These are phyloP conservation scores for Tapera naevia DNA, from an alignment of 2,797 vertebrate species.

Conservation along the genomic window DNA sequence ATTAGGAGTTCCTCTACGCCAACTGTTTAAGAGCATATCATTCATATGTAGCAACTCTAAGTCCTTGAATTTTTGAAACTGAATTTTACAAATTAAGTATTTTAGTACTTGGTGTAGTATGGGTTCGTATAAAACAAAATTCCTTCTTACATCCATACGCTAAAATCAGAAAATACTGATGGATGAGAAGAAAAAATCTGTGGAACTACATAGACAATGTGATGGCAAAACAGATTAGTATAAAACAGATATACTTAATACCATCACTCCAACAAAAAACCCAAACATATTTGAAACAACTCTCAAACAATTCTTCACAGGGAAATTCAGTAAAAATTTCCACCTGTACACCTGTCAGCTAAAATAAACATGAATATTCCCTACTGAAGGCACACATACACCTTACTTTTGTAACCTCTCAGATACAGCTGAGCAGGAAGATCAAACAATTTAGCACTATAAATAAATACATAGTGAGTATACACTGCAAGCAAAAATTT, in stretches of 20 bases:
- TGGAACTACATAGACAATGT: neutral
- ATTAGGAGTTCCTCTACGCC: neutral
- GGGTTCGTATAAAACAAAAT: neutral
- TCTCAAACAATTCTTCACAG: neutral
- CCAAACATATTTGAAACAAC: neutral
- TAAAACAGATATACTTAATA: neutral
- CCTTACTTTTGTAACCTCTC: neutral
- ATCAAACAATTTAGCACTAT: neutral
- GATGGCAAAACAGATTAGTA: neutral
- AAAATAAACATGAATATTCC: neutral
- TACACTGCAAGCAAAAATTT: neutral
- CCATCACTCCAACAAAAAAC: neutral
- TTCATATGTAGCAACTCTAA: neutral
- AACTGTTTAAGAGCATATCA: neutral
- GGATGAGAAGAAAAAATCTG: neutral
- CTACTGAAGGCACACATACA: neutral
- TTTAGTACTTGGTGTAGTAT: neutral
- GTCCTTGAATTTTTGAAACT: neutral
- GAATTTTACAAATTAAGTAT: neutral
- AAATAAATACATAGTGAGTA: neutral
- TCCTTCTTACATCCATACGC: neutral
- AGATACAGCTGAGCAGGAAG: neutral
- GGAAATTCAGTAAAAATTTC: neutral
- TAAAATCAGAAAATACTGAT: neutral
- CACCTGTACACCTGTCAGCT: neutral